phyloP scores from a whole-genome alignment of 2,888 invertebrate species.

The Leptogaster cylindrica region DNA sequence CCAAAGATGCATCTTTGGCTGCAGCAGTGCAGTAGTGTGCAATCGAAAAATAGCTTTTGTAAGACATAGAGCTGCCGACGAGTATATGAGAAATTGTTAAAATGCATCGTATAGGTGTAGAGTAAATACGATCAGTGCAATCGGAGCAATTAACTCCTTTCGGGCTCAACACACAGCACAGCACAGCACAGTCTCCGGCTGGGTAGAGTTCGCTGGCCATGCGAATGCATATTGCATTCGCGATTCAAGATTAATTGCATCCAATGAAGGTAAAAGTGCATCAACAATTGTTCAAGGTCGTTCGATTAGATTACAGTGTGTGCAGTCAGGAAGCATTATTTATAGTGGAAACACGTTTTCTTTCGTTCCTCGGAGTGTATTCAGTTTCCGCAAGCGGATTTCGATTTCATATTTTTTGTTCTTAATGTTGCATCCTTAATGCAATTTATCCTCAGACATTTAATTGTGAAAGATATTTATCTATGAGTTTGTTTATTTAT shows the following conservation, averaged over 20 bases:
- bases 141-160: constrained; percentile 25
- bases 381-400: no score
- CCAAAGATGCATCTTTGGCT: constrained; percentile 29
- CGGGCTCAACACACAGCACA: not conserved
- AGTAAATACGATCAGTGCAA: constrained; percentile 26
- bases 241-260: constrained; percentile 32
- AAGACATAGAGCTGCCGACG: not conserved
- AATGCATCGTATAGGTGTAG: constrained; percentile 5
- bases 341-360: not conserved
- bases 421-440: no score
- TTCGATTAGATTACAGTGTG: constrained; percentile 17
- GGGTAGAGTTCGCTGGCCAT: not conserved
- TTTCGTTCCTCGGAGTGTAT: no score
- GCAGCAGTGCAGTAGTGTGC: not conserved
- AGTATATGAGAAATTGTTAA: constrained; percentile 17
- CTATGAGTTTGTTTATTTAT: no score
- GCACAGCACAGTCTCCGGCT: no score
- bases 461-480: no score
- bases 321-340: constrained; percentile 20
- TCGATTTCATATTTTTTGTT: no score
- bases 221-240: no score
- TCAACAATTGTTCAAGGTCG: constrained; percentile 24
- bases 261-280: constrained; percentile 36
- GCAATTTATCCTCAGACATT: no score
- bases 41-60: not conserved